These are phyloP conservation scores for Allophyes oxyacanthae DNA, from an alignment of 2,888 invertebrate genomes.

Conservation along the genomic window DNA sequence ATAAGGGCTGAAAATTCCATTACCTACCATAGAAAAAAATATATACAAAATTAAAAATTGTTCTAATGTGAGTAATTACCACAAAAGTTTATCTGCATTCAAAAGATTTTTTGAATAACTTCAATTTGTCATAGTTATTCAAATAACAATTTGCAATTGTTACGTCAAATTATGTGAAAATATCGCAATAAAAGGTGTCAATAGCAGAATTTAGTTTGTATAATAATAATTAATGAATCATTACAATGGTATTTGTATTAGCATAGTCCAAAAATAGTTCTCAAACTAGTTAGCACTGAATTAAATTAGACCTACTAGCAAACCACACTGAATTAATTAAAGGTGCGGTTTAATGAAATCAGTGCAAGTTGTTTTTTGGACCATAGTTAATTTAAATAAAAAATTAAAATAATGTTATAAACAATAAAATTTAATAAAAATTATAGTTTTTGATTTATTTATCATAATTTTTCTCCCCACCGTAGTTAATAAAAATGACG, in stretches of 20 bases:
- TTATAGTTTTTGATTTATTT: no score
- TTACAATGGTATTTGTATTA: constrained; percentile 42
- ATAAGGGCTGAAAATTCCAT: no score
- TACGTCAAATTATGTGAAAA: neutral
- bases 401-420: neutral
- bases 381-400: neutral
- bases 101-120: no score
- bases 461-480: no score
- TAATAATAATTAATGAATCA: constrained; percentile 34
- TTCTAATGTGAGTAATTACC: no score
- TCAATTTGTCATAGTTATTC: no score
- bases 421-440: no score
- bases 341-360: constrained; percentile 37
- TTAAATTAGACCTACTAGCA: constrained; percentile 50
- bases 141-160: no score
- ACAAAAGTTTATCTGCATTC: no score
- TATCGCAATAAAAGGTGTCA: neutral
- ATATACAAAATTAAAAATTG: no score
- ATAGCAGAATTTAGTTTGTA: neutral
- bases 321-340: constrained; percentile 38
- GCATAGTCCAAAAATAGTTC: constrained; percentile 55
- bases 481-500: no score
- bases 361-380: neutral
- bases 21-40: no score
- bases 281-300: constrained; percentile 55